Evolutionary conservation across 35 echinoderm and acorn worm genomes (phyloP).

Genomic region (Lytechinus pictus): DNA sequence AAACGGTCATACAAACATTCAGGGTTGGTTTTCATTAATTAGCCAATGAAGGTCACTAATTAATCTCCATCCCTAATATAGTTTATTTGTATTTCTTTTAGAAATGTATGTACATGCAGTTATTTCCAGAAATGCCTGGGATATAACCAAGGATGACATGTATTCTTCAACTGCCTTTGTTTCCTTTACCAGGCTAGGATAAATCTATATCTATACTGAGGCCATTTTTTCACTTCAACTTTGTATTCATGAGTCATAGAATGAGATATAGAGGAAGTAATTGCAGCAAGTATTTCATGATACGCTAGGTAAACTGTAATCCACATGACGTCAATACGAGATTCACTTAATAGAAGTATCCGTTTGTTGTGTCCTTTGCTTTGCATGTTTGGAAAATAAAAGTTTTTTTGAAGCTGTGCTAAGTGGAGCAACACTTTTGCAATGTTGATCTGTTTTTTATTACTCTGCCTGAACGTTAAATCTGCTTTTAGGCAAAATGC

Average conservation of each 20-base stretch:
- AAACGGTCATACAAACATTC: too few species aligned
- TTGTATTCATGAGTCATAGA: not conserved
- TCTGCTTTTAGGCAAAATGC: not conserved
- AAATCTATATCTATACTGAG: not conserved
- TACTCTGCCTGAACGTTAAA: not conserved
- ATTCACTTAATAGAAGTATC: not conserved
- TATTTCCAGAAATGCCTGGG: not conserved
- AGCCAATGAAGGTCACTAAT: not conserved
- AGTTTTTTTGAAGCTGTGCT: not conserved
- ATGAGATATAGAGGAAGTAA: not conserved
- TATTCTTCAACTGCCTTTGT: not conserved
- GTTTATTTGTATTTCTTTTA: not conserved
- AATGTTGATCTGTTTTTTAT: not conserved
- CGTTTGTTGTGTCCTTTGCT: not conserved
- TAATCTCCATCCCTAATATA: not conserved
- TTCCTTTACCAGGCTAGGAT: not conserved
- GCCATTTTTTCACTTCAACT: not conserved
- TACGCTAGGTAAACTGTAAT: not conserved
- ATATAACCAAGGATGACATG: not conserved
- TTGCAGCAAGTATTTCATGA: not conserved
- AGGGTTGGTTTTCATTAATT: not conserved
- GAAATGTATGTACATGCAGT: too few species aligned
- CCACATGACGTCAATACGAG: not conserved
- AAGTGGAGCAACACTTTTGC: not conserved
- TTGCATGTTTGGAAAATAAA: not conserved